Conservation (phyloP, 2,797 vertebrate species). For the Myotis vivesi region DNA sequence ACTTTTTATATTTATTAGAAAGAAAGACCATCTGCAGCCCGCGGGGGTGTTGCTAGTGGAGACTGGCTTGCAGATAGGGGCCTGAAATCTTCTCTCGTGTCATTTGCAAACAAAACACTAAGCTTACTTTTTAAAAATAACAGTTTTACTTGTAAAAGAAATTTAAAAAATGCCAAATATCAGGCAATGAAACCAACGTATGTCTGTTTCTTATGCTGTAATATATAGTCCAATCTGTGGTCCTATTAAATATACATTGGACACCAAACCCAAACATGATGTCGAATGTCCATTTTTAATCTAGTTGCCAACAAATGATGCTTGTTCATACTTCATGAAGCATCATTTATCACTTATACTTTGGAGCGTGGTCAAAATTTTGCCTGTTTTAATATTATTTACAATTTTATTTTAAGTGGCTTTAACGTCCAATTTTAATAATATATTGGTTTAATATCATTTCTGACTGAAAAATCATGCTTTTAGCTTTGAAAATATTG, state of each 20-base stretch:
- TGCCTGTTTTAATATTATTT: background rate
- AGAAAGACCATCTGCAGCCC: background rate
- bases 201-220: background rate
- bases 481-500: constrained; percentile 4
- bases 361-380: background rate
- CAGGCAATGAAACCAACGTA: background rate
- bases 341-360: background rate
- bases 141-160: background rate
- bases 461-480: background rate
- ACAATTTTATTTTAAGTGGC: background rate
- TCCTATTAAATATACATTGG: background rate
- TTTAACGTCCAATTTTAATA: background rate
- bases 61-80: background rate
- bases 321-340: background rate
- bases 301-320: background rate
- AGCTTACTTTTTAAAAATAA: background rate
- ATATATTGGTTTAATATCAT: background rate
- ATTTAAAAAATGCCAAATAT: background rate
- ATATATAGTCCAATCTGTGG: background rate
- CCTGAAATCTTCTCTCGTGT: background rate
- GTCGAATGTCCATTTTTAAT: constrained; percentile 21
- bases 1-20: background rate
- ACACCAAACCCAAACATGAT: background rate
- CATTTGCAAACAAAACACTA: constrained; percentile 11
- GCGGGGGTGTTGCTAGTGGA: background rate